phyloP scores from a whole-genome alignment of 2,113 vertebrate species.

The Mesoclemmys tuberculata region DNA sequence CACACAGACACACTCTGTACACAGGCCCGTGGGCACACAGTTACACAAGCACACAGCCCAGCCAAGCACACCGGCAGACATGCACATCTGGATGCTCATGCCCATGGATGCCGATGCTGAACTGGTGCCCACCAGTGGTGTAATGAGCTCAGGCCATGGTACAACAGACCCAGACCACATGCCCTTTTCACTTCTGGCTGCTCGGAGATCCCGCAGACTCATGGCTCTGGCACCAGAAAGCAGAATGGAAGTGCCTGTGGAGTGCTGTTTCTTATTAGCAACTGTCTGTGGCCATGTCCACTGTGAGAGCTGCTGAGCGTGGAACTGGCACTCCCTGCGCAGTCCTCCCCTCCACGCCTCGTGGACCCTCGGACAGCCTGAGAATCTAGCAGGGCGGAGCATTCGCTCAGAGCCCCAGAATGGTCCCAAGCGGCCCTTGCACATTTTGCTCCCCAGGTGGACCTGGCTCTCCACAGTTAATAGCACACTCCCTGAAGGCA shows the following conservation, averaged over 20 bases:
- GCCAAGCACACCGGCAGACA: background rate
- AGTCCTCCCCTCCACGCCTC: background rate
- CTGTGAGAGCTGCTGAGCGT: background rate
- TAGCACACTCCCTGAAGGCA: too few relatives aligned
- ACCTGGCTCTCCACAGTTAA: too few relatives aligned
- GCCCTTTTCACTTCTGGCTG: background rate
- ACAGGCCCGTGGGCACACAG: background rate
- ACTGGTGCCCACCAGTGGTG: background rate
- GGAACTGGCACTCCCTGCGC: background rate
- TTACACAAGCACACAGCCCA: background rate
- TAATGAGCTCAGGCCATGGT: background rate
- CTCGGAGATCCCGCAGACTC: background rate
- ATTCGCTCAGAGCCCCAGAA: background rate
- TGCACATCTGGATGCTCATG: background rate
- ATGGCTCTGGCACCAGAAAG: background rate
- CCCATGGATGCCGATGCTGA: too few relatives aligned
- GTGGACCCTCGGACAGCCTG: background rate
- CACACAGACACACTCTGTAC: background rate
- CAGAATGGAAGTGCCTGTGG: background rate
- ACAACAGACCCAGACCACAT: background rate
- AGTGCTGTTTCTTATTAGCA: background rate
- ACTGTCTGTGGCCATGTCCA: background rate
- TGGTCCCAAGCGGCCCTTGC: rapidly evolving
- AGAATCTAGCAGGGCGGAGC: background rate
- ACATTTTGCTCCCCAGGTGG: background rate